Base-by-base conservation (phyloP, 2,888 invertebrate species). In the Helicoverpa assulta region DNA sequence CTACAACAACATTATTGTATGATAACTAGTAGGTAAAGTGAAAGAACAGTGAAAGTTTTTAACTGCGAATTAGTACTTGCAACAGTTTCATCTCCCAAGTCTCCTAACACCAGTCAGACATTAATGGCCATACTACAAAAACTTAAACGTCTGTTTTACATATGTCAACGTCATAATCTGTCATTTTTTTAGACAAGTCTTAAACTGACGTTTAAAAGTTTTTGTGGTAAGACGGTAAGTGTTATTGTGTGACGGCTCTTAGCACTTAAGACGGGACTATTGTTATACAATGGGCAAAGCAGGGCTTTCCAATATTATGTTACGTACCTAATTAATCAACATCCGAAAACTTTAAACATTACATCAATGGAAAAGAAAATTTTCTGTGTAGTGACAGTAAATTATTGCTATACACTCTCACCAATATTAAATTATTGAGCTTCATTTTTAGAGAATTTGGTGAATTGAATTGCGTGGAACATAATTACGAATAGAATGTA, bases 51-150 rank as follows among this genome's bases (percentile, higher is more conserved):
- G 18, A 26, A 47, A 64, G 12, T 40, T 16, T 16, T 18, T 10
- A 64, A 64, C n/a, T 26, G 40, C 19, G 37, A 65, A 26, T 64
- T 16, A 14, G n/a, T 65, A 52, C 33, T 53, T 12, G 37, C 2
- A 37, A 40, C 14, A 4, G 10, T 6, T 47, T n/a, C 47, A 47
- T 47, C 47, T 47, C n/a, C 10, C 19, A 56, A 58, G 51, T 14
- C 43, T 59, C 37, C 51, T 64, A 71, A 59, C 72, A 71, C 58
- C 18, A 50, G 29, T 14, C 50, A 52, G 33, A 33, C 47, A n/a
- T 4, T 3, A n/a, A n/a, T n/a, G n/a, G n/a, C n/a, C n/a, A n/a
- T n/a, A n/a, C n/a, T n/a, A n/a, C n/a, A n/a, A n/a, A n/a, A n/a
- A n/a, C n/a, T n/a, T n/a, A n/a, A n/a, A n/a, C n/a, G n/a, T n/a